Evolutionary conservation across 2,888 invertebrate genomes (phyloP).

Genomic region (Plusia festucae): DNA sequence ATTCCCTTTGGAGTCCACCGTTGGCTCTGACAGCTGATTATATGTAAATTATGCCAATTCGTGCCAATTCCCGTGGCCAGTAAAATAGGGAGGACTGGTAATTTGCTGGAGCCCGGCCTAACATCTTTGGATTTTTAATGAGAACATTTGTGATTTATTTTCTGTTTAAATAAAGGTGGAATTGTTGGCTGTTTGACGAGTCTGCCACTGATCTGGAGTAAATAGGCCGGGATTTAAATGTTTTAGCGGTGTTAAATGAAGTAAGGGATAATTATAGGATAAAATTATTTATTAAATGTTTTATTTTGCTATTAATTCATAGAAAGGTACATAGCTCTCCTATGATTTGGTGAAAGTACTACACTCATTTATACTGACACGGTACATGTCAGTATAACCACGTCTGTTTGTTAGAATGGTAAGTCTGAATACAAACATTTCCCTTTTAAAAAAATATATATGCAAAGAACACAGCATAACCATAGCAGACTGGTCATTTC

Average conservation of each 20-base stretch:
- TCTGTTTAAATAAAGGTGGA: slow-evolving; percentile 33
- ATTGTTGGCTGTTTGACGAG: slow-evolving; percentile 9
- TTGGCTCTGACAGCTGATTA: slow-evolving; percentile 69
- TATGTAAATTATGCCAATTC: slow-evolving; percentile 68
- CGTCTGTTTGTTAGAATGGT: too few species aligned
- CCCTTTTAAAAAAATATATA: too few species aligned
- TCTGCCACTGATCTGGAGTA: background rate
- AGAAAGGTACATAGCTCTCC: too few species aligned
- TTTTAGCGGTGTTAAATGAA: background rate
- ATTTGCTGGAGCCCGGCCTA: slow-evolving; percentile 53
- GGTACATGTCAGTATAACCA: too few species aligned
- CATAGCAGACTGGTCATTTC: too few species aligned
- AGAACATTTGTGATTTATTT: slow-evolving; percentile 52
- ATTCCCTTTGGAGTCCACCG: slow-evolving; percentile 57
- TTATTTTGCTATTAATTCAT: too few species aligned
- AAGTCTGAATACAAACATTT: too few species aligned
- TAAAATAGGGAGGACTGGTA: slow-evolving; percentile 47
- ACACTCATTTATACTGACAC: too few species aligned
- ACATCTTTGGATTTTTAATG: slow-evolving; percentile 57
- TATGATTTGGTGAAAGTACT: too few species aligned
- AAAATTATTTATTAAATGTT: too few species aligned
- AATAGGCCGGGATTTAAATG: background rate
- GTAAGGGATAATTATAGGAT: background rate
- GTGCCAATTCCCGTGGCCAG: slow-evolving; percentile 59
- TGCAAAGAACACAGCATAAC: too few species aligned